These are phyloP conservation scores for Pseudomyrmex pallidus DNA, from an alignment of 1,140 invertebrate species.

Conservation along the genomic window DNA sequence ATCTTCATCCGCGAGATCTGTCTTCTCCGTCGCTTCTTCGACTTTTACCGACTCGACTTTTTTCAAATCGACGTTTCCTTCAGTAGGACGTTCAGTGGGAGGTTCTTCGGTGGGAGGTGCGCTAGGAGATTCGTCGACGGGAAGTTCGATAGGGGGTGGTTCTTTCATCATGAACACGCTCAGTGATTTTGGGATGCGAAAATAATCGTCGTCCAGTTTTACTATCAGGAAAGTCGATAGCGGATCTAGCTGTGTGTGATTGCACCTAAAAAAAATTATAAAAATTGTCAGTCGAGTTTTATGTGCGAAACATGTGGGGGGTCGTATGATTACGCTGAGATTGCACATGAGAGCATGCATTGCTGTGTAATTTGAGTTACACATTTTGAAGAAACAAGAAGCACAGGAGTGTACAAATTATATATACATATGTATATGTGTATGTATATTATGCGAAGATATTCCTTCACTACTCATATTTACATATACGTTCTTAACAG, in stretches of 20 bases:
- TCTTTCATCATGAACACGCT: slow-evolving; percentile 79
- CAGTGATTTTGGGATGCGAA: slow-evolving; percentile 79
- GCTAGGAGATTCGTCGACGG: too few relatives aligned
- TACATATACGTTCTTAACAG: not conserved
- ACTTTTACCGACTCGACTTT: slow-evolving; percentile 1
- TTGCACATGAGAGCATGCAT: slow-evolving; percentile 64
- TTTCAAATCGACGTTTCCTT: not conserved
- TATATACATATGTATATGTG: too few relatives aligned
- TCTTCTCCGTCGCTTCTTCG: not conserved
- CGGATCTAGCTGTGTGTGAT: slow-evolving; percentile 70
- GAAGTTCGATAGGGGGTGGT: slow-evolving; percentile 27
- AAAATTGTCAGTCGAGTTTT: slow-evolving; percentile 64
- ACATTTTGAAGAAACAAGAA: slow-evolving; percentile 27
- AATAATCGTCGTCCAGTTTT: slow-evolving; percentile 79
- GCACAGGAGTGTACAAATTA: not conserved
- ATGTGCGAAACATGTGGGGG: not conserved
- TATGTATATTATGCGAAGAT: slow-evolving; percentile 1
- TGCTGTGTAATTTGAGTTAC: slow-evolving; percentile 13
- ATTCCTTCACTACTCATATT: not conserved
- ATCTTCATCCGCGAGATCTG: not conserved
- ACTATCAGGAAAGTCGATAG: slow-evolving; percentile 77
- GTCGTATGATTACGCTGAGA: slow-evolving; percentile 10
- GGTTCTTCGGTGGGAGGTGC: too few relatives aligned
- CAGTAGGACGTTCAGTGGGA: too few relatives aligned
- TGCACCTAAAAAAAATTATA: slow-evolving; percentile 79